Evolutionary conservation across 2,888 invertebrate species (phyloP).

Genomic region (Melinaea menophilus): DNA sequence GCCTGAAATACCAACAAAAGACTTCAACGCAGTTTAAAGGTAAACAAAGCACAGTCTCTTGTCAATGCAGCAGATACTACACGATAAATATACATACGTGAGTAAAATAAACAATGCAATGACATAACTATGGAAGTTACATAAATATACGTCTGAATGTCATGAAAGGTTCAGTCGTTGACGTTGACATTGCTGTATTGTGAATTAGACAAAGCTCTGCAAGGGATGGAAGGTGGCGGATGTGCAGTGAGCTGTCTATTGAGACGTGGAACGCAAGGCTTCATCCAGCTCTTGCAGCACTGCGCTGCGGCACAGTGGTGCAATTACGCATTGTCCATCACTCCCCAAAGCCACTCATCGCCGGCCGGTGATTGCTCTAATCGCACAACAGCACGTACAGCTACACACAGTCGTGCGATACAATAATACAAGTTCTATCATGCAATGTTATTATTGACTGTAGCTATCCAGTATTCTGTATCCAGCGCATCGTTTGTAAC

Average conservation of each 20-base stretch:
- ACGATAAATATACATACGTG: conserved; percentile 1
- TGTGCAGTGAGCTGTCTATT: conserved; percentile 61
- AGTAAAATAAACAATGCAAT: conserved; percentile 2
- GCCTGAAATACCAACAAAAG: conserved; percentile 37
- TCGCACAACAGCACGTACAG: conserved; percentile 14
- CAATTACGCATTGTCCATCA: conserved; percentile 23
- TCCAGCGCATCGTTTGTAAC: conserved; percentile 14
- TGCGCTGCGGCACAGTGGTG: conserved; percentile 22
- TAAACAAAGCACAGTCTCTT: not conserved
- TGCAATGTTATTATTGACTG: conserved; percentile 15
- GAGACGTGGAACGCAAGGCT: conserved; percentile 50
- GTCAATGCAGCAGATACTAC: not conserved
- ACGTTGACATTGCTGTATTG: conserved; percentile 36
- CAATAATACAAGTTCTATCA: conserved; percentile 21
- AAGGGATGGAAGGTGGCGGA: conserved; percentile 33
- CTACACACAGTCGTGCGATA: conserved; percentile 26
- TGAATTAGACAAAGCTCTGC: conserved; percentile 40
- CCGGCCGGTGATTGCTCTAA: conserved; percentile 35
- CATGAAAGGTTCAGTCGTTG: conserved; percentile 32
- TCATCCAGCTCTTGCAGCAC: conserved; percentile 30
- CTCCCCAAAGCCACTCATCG: conserved; percentile 28
- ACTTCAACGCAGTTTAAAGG: conserved; percentile 39
- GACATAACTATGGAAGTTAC: not conserved
- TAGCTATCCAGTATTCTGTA: conserved; percentile 8
- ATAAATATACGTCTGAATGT: conserved; percentile 13